Percentiles rank a stretch among this genome's conserved stretches.
Evolutionary conservation across 23 tunicate genomes (phyloP).

Genomic region (Trididemnum nubilum): DNA sequence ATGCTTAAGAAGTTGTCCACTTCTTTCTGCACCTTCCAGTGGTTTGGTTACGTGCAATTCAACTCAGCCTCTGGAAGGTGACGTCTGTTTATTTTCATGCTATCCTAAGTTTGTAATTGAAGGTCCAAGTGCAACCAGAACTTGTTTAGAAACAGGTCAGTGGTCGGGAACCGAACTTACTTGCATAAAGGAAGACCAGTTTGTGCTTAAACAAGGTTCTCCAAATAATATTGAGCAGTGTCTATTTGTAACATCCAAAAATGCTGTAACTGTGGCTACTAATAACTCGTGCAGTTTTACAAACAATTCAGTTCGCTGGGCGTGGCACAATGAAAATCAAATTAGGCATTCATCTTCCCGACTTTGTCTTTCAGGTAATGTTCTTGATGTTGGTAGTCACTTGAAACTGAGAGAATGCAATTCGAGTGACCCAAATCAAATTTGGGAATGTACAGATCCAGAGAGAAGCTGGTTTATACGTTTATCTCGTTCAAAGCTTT

Average conservation of each 20-base stretch:
- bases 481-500: conserved; percentile 10
- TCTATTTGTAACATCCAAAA: conserved; percentile 9
- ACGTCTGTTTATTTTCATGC: conserved; percentile 30
- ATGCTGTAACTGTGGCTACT: neutral
- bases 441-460: conserved; percentile 49
- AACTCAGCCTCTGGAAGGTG: conserved; percentile 24
- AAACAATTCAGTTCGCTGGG: conserved; percentile 36
- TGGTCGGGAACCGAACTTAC: conserved; percentile 43
- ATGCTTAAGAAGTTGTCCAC: conserved; percentile 50
- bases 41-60: conserved; percentile 22
- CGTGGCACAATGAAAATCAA: conserved; percentile 39
- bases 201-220: conserved; percentile 52
- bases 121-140: conserved; percentile 1
- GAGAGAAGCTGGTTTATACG: conserved; percentile 42
- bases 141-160: conserved; percentile 38
- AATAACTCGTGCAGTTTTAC: conserved; percentile 1
- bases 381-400: neutral
- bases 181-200: conserved; percentile 46
- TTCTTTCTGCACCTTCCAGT: conserved; percentile 34
- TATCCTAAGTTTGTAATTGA: conserved; percentile 35
- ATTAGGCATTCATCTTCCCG: conserved; percentile 30
- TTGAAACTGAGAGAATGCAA: conserved; percentile 38
- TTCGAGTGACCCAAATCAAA: conserved; percentile 35
- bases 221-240: conserved; percentile 39
- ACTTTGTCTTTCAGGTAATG: conserved; percentile 40